Evolutionary conservation across 2,113 vertebrate genomes (phyloP).

Genomic region (Mus spicilegus): DNA sequence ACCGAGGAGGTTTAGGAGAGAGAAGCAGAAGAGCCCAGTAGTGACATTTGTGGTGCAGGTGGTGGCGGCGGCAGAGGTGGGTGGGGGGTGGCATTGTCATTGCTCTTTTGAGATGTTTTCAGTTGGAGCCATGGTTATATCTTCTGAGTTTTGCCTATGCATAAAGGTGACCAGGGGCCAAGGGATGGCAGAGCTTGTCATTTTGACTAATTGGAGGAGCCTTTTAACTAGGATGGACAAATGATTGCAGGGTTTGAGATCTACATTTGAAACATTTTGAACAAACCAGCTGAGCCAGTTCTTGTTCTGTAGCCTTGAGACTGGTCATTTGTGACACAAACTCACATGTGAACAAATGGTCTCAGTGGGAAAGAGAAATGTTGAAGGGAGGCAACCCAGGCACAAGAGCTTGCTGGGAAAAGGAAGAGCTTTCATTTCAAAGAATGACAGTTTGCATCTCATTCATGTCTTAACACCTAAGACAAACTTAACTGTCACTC

Average conservation of each 20-base stretch:
- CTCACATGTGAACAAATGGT: background rate
- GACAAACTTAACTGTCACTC: conserved; percentile 7
- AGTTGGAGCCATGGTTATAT: background rate
- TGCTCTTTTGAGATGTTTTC: conserved; percentile 31
- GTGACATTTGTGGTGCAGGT: background rate
- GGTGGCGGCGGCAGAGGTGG: background rate
- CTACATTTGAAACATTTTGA: background rate
- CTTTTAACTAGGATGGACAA: background rate
- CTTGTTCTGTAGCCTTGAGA: background rate
- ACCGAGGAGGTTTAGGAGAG: background rate
- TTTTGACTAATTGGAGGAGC: conserved; percentile 20
- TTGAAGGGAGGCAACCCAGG: background rate
- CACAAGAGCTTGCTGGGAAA: background rate
- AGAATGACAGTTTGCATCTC: background rate
- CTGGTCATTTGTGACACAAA: background rate
- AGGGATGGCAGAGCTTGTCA: background rate
- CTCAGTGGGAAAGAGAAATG: conserved; percentile 12
- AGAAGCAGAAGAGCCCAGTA: background rate
- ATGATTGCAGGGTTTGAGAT: background rate
- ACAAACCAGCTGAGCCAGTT: background rate
- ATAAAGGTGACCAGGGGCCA: background rate
- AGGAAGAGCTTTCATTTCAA: background rate
- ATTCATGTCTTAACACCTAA: background rate
- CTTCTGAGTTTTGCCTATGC: background rate
- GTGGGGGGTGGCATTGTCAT: background rate